A percentile compares a stretch with the other conserved stretches of the same genome.
Conservation (phyloP, 92 coral and sea anemone species). For the Desmophyllum pertusum region DNA sequence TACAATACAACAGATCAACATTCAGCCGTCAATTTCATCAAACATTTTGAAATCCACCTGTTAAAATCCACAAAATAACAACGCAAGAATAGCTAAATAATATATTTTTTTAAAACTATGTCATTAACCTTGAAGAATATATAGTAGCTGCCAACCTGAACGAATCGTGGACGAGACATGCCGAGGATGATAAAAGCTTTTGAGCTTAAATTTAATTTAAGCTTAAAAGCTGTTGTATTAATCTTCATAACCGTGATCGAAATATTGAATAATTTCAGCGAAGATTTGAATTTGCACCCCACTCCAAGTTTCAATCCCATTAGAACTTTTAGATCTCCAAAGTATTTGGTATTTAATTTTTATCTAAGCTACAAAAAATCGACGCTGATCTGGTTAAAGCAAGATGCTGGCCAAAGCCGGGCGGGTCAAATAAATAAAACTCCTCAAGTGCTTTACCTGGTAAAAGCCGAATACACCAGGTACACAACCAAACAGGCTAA, state of each 20-base stretch:
- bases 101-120: not conserved
- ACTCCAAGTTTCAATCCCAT: not conserved
- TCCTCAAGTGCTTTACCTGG: slow-evolving; percentile 74
- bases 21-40: too few species aligned
- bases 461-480: slow-evolving; percentile 87
- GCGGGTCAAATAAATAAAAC: not conserved
- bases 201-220: too few species aligned
- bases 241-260: too few species aligned
- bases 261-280: not conserved
- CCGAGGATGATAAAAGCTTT: too few species aligned
- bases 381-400: not conserved
- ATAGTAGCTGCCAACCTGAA: too few species aligned
- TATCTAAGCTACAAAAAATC: not conserved
- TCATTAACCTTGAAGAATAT: not conserved
- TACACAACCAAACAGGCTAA: slow-evolving; percentile 77
- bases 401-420: not conserved
- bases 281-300: not conserved
- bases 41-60: not conserved
- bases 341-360: not conserved
- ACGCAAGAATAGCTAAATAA: not conserved
- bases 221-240: too few species aligned
- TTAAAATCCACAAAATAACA: not conserved
- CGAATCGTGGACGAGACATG: too few species aligned
- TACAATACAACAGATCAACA: not conserved
- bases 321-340: not conserved